These are phyloP conservation scores for Pitta sordida DNA, from an alignment of 2,113 vertebrate species.

Conservation along the genomic window DNA sequence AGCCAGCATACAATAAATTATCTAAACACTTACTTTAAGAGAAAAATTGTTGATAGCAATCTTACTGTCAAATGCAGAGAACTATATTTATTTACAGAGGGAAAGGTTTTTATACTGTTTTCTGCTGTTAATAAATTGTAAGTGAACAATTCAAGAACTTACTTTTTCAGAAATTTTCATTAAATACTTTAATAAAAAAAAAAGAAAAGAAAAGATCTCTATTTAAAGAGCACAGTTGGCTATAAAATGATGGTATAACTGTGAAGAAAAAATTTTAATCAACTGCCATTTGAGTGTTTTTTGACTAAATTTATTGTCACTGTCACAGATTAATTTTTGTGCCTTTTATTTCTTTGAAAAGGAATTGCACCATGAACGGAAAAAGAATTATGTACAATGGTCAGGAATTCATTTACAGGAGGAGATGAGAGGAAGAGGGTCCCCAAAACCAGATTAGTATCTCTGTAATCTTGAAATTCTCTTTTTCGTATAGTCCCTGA, in stretches of 20 bases:
- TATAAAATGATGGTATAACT: background rate
- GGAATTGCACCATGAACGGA: background rate
- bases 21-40: slow-evolving; percentile 4
- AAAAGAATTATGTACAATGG: background rate
- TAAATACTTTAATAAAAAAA: background rate
- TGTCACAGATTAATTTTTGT: background rate
- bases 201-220: accelerated
- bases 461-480: background rate
- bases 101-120: background rate
- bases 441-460: background rate
- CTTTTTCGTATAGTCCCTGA: background rate
- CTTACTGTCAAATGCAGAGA: background rate
- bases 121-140: background rate
- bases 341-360: background rate
- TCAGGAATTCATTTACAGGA: background rate
- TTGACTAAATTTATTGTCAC: background rate
- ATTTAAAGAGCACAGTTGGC: background rate
- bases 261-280: background rate
- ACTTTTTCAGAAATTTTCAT: slow-evolving; percentile 4
- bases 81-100: background rate
- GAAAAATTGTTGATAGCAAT: slow-evolving; percentile 22
- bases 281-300: background rate
- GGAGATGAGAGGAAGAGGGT: background rate
- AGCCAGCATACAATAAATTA: slow-evolving; percentile 27
- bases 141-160: background rate